These are phyloP conservation scores for Trichoplusia ni DNA, from an alignment of 1,140 invertebrate species.

Conservation along the genomic window DNA sequence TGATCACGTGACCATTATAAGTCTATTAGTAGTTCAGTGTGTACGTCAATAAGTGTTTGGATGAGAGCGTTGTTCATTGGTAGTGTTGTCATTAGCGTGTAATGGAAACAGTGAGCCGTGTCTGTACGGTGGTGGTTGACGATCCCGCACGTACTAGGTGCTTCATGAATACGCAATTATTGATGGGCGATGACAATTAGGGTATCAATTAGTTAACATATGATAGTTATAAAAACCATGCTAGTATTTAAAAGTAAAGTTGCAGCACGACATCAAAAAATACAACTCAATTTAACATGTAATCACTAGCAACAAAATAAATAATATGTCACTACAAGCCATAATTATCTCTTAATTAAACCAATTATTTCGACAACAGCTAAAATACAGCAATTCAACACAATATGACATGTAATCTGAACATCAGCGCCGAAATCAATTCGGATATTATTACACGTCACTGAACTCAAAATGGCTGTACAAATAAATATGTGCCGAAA, in stretches of 20 bases:
- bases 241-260: too few species aligned
- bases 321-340: too few species aligned
- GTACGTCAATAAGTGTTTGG: conserved; percentile 2
- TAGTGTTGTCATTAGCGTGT: neutral
- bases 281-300: too few species aligned
- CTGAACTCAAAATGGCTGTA: neutral
- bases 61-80: conserved; percentile 27
- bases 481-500: neutral
- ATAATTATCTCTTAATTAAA: neutral
- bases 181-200: too few species aligned
- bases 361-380: conserved; percentile 5
- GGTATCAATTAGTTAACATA: too few species aligned
- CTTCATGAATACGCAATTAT: too few species aligned
- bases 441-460: neutral
- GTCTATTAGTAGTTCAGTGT: conserved; percentile 50
- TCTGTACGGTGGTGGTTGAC: neutral
- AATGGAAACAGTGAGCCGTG: neutral
- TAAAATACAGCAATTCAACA: conserved; percentile 10
- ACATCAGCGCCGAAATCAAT: neutral
- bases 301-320: conserved; percentile 1
- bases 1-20: conserved; percentile 38
- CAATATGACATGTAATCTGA: neutral
- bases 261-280: too few species aligned
- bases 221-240: too few species aligned
- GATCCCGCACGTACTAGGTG: neutral